phyloP scores from a whole-genome alignment of 2,888 invertebrate species.

The Netelia fuscicornis region DNA sequence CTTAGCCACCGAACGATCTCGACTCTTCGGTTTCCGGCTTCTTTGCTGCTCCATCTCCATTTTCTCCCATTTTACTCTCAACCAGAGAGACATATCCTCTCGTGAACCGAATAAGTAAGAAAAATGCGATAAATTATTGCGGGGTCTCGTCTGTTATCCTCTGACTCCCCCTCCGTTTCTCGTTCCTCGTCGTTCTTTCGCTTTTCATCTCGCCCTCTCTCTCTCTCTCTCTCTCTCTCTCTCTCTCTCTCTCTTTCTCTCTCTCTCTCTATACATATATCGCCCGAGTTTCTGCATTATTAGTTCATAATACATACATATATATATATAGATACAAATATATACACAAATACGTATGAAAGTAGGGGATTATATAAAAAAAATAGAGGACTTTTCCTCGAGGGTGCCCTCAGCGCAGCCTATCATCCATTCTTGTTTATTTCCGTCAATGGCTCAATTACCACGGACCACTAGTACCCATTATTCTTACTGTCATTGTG shows the following conservation, averaged over 20 bases:
- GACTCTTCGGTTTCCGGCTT: conserved; percentile 60
- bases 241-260: no score
- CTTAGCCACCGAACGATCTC: conserved; percentile 49
- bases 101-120: conserved; percentile 38
- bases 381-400: no score
- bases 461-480: neutral
- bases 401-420: neutral
- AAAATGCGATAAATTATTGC: conserved; percentile 65
- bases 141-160: conserved; percentile 16
- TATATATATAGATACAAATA: neutral
- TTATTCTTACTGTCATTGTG: neutral
- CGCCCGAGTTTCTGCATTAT: conserved; percentile 50
- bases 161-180: conserved; percentile 35
- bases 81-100: conserved; percentile 3
- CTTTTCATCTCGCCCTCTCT: conserved; percentile 41
- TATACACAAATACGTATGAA: neutral
- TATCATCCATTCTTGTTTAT: neutral
- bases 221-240: neutral
- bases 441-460: neutral
- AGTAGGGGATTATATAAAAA: no score
- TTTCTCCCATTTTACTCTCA: neutral
- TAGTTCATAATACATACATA: conserved; percentile 17
- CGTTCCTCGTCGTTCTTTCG: conserved; percentile 24
- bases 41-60: conserved; percentile 48
- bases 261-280: neutral